Base-by-base conservation (phyloP, 2,797 vertebrate genomes). In the Falco novaeseelandiae region DNA sequence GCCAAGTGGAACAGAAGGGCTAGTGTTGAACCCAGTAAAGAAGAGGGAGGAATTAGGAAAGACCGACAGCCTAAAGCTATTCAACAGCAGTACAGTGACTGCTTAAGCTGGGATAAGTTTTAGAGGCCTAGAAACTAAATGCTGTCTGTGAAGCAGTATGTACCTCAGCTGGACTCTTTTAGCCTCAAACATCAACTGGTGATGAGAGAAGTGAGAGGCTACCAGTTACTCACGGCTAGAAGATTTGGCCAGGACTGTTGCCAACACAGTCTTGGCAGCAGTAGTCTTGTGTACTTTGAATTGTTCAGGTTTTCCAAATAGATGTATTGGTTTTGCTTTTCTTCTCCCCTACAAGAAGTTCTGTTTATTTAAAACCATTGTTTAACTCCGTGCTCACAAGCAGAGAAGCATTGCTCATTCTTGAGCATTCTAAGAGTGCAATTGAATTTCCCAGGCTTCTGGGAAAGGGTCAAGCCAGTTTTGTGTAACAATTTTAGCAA, bases 1-100 rank as follows among this genome's bases (percentile, higher is more conserved):
- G 96, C 96, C 96, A 97, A 97, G 82, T 81, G 42, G 96, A 97
- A 95, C 95, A 96, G 95, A 95, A 96, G 92, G 84, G 77, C 84
- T 18, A 67, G 83, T 78, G 91, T 36, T 74, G 96, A 92, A 96
- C 96, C 95, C 82, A 83, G 76, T 32, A 69, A 86, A 58, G 73
- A 78, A 89, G 72, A 91, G 40, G 18, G 30, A 96, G 67, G 87
- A 92, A 89, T 93, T 77, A 81, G 91, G 91, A 42, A 88, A 89
- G 94, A 92, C 54, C 3, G 38, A 93, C 82, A 74, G 89, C 67
- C 89, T 77, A 77, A 89, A 96, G 92, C 79, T 87, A 71, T 89
- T 95, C 92, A 80, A 17, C 76, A 92, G 89, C 91, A 95, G 36
- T 36, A 73, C 21, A 51, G 90, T 4, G 18, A 93, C 92, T 92